Evolutionary conservation across 2,113 vertebrate genomes (phyloP).

Genomic region (Rostratula benghalensis): DNA sequence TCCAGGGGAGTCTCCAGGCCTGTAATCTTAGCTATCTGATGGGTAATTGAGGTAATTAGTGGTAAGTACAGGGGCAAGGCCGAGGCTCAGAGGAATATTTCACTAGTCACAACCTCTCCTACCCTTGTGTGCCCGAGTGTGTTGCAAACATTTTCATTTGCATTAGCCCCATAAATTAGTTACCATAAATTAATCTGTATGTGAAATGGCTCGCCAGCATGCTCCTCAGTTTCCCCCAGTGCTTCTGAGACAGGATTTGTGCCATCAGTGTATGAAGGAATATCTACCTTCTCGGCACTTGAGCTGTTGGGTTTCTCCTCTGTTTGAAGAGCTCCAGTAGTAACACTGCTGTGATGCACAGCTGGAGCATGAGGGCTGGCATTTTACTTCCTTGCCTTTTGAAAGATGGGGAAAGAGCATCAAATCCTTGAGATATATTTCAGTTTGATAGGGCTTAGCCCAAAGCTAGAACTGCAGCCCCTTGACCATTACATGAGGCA

Average conservation of each 20-base stretch:
- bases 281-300: not conserved
- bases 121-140: not conserved
- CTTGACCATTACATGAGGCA: not conserved
- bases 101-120: not conserved
- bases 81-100: not conserved
- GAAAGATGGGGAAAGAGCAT: not conserved
- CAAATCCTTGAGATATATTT: not conserved
- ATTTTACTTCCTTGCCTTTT: not conserved
- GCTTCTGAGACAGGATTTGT: not conserved
- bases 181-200: not conserved
- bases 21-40: not conserved
- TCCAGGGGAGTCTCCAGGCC: not conserved
- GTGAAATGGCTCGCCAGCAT: not conserved
- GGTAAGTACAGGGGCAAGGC: not conserved
- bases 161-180: too few species aligned
- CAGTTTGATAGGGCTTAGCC: not conserved
- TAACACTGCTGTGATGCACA: not conserved
- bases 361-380: not conserved
- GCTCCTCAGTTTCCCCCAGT: not conserved
- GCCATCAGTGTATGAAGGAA: not conserved
- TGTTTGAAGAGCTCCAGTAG: not conserved
- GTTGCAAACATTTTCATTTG: not conserved
- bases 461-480: not conserved
- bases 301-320: not conserved
- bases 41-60: not conserved